Base-by-base conservation (phyloP, 2,113 vertebrate genomes). In the Pedetes capensis region DNA sequence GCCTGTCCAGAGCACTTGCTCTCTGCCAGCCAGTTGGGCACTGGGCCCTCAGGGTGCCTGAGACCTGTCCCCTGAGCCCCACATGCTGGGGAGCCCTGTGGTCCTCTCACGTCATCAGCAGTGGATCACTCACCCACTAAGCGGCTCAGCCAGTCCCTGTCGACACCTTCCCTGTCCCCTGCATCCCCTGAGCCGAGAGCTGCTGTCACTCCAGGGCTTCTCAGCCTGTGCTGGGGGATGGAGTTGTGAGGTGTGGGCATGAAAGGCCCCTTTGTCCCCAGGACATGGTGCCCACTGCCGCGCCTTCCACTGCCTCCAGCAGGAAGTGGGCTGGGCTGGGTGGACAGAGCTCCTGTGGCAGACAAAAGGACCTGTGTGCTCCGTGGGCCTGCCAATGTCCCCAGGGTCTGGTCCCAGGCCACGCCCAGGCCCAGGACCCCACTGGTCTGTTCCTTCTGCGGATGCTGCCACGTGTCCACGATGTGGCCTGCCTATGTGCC, bases 181-280 rank as follows among this genome's bases (percentile, higher is more conserved):
- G n/a, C n/a, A n/a, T 66, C 44, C 11, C 57, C 20, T 5, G 47
- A 17, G 25, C 74, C 3, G 57, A 13, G 83, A 37, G 29, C 55
- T n/a, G 47, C 42, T 29, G 0, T 1, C 0, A 6, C 8, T 1
- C 4, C 37, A 1, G 34, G 63, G 71, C 92, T 93, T 96, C 87
- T 95, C 97, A 89, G 92, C 94, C 97, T 93, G 91, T 88, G 79
- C 69, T 95, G 96, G 97, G 80, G 98, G 97, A 98, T 94, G 92
- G 97, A 97, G 86, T 91, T 95, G 97, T 95, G 97, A 92, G 91
- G 87, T 6, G 71, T 98, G 97, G 97, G 81, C 89, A 97, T 98
- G 98, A 98, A 99, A 98, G 96, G 97, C 95, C 97, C 94, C 98
- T 98, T 98, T 98, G 98, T 98, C 98, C 95, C 81, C 81, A 95